These are phyloP conservation scores for Andricus quercusramuli DNA, from an alignment of 2,888 invertebrate genomes.

Conservation along the genomic window DNA sequence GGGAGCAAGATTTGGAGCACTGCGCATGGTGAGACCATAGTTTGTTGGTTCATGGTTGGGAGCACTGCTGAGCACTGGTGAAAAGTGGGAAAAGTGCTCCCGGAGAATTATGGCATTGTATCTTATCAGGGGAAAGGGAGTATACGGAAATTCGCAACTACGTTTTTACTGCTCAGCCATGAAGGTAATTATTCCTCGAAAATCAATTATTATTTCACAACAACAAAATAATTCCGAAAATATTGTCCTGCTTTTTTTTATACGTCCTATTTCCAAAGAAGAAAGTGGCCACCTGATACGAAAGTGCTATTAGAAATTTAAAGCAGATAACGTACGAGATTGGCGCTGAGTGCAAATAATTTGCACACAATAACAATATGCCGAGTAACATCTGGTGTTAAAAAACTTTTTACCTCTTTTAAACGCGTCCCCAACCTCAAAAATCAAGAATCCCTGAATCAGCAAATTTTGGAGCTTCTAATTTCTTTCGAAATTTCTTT, in stretches of 20 bases:
- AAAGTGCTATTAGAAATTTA: neutral
- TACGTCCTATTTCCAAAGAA: neutral
- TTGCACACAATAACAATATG: conserved; percentile 26
- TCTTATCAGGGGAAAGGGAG: conserved; percentile 69
- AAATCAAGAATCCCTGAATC: neutral
- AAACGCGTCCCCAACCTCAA: neutral
- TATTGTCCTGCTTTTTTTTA: neutral
- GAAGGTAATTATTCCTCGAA: conserved; percentile 68
- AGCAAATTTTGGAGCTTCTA: neutral
- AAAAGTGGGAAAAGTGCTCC: conserved; percentile 15
- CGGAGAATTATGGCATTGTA: conserved; percentile 72
- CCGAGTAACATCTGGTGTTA: conserved; percentile 24
- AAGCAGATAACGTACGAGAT: conserved; percentile 31
- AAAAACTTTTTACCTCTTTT: neutral
- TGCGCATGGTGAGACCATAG: no score
- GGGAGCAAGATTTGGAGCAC: no score
- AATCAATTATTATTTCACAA: neutral
- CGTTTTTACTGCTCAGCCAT: conserved; percentile 70
- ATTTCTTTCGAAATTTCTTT: neutral
- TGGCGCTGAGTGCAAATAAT: conserved; percentile 18
- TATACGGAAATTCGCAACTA: conserved; percentile 68
- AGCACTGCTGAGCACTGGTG: neutral
- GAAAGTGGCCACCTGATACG: neutral
- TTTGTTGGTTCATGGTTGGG: no score
- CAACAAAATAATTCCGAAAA: neutral